These are phyloP conservation scores for Carcinoscorpius rotundicauda DNA, from an alignment of 1,140 invertebrate genomes.

Conservation along the genomic window DNA sequence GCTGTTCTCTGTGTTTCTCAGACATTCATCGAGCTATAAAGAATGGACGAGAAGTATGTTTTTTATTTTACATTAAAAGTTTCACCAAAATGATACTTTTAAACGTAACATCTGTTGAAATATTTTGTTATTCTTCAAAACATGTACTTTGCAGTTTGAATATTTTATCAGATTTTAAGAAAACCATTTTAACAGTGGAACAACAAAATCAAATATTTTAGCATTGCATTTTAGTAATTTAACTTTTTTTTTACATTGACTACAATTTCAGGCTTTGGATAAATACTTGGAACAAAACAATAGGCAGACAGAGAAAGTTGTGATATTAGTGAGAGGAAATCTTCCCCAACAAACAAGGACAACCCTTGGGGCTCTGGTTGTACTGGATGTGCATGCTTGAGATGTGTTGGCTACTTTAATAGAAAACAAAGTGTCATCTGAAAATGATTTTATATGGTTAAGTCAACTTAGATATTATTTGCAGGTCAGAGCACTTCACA, in stretches of 20 bases:
- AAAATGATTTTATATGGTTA: slow-evolving; percentile 84
- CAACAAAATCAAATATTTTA: too few relatives aligned
- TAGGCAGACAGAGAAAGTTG: slow-evolving; percentile 65
- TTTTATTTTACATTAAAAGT: too few relatives aligned
- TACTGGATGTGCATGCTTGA: slow-evolving; percentile 81
- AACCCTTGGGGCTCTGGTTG: slow-evolving; percentile 74
- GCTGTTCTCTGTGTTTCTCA: slow-evolving; percentile 71
- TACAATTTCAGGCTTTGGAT: slow-evolving; percentile 31
- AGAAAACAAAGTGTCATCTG: slow-evolving; percentile 47
- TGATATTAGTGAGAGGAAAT: slow-evolving; percentile 71
- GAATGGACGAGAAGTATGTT: slow-evolving; percentile 16
- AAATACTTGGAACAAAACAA: slow-evolving; percentile 47
- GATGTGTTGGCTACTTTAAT: slow-evolving; percentile 67
- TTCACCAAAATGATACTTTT: too few relatives aligned
- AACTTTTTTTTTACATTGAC: background rate
- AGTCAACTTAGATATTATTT: slow-evolving; percentile 88
- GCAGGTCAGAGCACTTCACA: slow-evolving; percentile 47
- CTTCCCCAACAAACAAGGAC: slow-evolving; percentile 77
- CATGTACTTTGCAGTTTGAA: too few relatives aligned
- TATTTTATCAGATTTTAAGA: too few relatives aligned
- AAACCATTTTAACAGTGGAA: too few relatives aligned
- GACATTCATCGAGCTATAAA: slow-evolving; percentile 54
- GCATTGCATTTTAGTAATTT: too few relatives aligned
- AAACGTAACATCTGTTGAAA: too few relatives aligned
- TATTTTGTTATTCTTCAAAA: too few relatives aligned